A percentile compares a stretch with the other conserved stretches of the same genome.
phyloP scores from a whole-genome alignment of 2,888 invertebrate species.

The Dyspetes luteomarginatus region DNA sequence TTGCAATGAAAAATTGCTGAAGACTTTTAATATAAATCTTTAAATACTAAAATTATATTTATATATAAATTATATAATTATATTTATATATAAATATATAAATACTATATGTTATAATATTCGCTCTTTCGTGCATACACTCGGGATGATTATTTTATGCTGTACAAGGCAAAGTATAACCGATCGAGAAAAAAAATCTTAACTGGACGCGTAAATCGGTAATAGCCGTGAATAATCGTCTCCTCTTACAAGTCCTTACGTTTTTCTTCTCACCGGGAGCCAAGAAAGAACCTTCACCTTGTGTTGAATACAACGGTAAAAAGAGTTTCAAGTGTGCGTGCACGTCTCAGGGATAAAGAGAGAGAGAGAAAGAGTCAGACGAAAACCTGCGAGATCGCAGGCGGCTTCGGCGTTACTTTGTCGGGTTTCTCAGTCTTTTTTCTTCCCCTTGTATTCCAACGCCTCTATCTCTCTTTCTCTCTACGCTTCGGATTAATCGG shows the following conservation, averaged over 20 bases:
- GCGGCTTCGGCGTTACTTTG: constrained; percentile 31
- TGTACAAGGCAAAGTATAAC: constrained; percentile 70
- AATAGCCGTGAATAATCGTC: constrained; percentile 79
- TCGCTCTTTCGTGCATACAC: constrained; percentile 4
- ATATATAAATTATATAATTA: no score
- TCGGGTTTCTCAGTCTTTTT: constrained; percentile 17
- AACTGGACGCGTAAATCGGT: constrained; percentile 80
- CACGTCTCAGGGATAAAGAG: neutral
- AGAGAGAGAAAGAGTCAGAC: neutral
- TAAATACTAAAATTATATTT: no score
- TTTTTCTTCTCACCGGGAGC: constrained; percentile 69
- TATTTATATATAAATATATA: neutral
- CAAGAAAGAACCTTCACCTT: constrained; percentile 27
- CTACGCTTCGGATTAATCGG: constrained; percentile 70
- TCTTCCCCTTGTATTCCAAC: constrained; percentile 18
- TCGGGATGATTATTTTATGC: constrained; percentile 42
- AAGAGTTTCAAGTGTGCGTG: constrained; percentile 4
- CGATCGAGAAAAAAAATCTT: constrained; percentile 78
- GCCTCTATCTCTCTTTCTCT: constrained; percentile 25
- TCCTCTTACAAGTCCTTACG: constrained; percentile 76
- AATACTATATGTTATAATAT: neutral
- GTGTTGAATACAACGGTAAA: constrained; percentile 5
- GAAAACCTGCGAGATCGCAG: constrained; percentile 11
- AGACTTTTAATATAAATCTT: no score
- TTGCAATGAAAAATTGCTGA: constrained; percentile 32